Base-by-base conservation (phyloP, 2,888 invertebrate genomes). In the Pachycephus smyrnensis region DNA sequence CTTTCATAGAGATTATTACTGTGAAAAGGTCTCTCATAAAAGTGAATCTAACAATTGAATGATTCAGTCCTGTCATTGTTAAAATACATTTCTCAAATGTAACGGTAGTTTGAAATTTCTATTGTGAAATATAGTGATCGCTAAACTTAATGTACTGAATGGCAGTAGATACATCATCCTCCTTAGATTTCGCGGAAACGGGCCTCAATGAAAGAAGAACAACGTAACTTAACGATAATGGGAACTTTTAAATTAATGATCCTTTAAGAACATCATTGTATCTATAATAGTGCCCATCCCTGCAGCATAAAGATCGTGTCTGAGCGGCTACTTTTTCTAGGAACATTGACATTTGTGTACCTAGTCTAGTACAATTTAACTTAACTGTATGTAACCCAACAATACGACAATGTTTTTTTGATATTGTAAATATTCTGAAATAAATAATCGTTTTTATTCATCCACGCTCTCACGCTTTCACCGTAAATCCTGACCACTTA, bases 381-480 rank as follows among this genome's bases (percentile, higher is more conserved):
- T 84, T 83, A 77, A 85, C 75, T 87, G 87, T 86, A 85, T 87
- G 88, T 87, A 87, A 89, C 79, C 85, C 85, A 85, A 32, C 12
- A 31, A 35, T 74, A 83, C 12, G 71, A 71, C 77, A 82, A 83
- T 81, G 84, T 88, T 86, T 88, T 89, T 88, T 88, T 85, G 84
- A 89, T 89, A 91, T 86, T 90, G 90, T 90, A 91, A 89, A 90
- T 91, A 91, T 89, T 91, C 88, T 87, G 81, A 87, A 91, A 91
- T 91, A 90, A 91, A 91, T 90, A 89, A 90, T 90, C 90, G 89
- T 91, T 91, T 91, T 90, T 90, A 90, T 90, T 89, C 88, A 87
- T 55, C 55, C 55, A 23, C 40, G 55, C 2, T 55, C 55, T 55
- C 23, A 55, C 23, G 55, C 55, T 23, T 55, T 55, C 9, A 23